Evolutionary conservation across 2,888 invertebrate species (phyloP), one percentile per base, ranked within the genome.

Genomic region (Ichneumoninae sp.): DNA sequence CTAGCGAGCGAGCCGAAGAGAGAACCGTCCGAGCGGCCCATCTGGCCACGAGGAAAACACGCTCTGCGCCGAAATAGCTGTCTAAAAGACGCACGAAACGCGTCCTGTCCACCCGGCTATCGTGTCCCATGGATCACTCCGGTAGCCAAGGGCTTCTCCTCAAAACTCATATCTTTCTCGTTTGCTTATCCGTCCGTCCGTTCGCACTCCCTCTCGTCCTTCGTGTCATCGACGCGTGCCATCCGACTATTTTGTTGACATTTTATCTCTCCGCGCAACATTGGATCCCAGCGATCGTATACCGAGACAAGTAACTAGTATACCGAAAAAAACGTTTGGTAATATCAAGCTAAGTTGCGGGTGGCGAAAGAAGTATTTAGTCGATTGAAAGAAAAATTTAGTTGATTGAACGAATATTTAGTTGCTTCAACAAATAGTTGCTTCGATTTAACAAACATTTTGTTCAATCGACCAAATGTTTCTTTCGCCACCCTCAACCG

Each of bases 11-110:
- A 69, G 68, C 70, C 50, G 85, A 78, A 84, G 83, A 84, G 78
- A 83, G 83, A 70, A 84, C 82, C 83, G 85, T 86, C 73, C 86
- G 77, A 85, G 87, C 82, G 88, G 88, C 91, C 92, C 92, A 93
- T 92, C 92, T 92, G 92, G 90, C 88, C 86, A 69, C 6, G 6
- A 30, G 36, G 83, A 79, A 40, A 76, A 80, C 26, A 69, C 57
- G 65, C 54, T 81, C 68, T 63, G 70, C 69, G 47, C 73, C 78
- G 70, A 79, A 57, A 73, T 70, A 79, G 76, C 78, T 78, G 68
- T 77, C 76, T 74, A 81, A 54, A 83, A 76, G 63, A 77, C 63
- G 44, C 40, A 36, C 77, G 26, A 57, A 57, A 57, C 22, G 57
- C 26, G 10, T 57, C 47, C 60, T 40, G 63, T 75, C 79, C 79